Base-by-base conservation (phyloP, 2,888 invertebrate genomes). In the Idaea straminata region DNA sequence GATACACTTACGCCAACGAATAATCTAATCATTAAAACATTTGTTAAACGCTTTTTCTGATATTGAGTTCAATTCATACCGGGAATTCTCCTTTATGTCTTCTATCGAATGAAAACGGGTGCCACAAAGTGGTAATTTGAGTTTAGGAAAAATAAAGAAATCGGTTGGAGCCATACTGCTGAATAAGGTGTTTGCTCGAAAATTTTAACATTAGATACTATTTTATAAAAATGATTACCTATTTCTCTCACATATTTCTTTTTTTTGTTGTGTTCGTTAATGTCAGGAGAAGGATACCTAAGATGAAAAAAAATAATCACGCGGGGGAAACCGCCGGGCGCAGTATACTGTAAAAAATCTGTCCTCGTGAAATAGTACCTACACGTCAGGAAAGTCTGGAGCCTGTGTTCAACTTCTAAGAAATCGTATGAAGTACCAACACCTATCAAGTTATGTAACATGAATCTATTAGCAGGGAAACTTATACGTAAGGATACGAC, bases 101-200 rank as follows among this genome's bases (percentile, higher is more conserved):
- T 66, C 69, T 65, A 61, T 38, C 36, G n/a, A 61, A 36, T 61
- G 15, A 69, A 66, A 69, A 63, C 65, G 64, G 62, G 60, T 64
- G 59, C 71, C 71, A 38, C 64, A 64, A 66, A 71, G 64, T 69
- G 67, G 67, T 67, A 66, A 71, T 67, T 71, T 69, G 57, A 67
- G 61, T 59, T 67, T 66, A 25, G 25, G 25, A 25, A 25, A 25
- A 25, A 25, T 25, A 25, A 25, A 25, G 25, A 25, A 25, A 2
- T 25, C 25, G 1, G 25, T 1, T 25, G 25, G 25, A 25, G 25
- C 2, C 25, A 25, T 25, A 25, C 25, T 25, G 25, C 2, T 25
- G 25, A 25, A 25, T 25, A 25, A 25, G 2, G 3, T 25, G 2
- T 1, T 25, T 25, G 25, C 25, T 25, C 25, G 3, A 25, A 25